These are phyloP conservation scores for Asbolus verrucosus DNA, from an alignment of 1,140 invertebrate species.

Conservation along the genomic window DNA sequence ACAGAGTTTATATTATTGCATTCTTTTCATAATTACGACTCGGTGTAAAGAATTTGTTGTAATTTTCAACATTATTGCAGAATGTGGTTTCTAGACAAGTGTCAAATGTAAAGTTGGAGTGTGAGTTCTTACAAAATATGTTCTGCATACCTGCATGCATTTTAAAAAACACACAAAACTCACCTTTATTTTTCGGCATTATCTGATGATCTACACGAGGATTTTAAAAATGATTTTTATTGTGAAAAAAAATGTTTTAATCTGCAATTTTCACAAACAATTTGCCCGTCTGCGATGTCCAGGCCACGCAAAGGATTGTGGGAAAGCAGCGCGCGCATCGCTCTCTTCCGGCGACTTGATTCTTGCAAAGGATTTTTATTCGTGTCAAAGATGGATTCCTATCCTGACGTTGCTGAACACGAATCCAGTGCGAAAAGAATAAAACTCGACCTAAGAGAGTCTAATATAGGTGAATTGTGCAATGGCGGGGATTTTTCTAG, in stretches of 20 bases:
- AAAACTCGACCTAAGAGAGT: conserved; percentile 60
- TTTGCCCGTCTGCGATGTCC: conserved; percentile 19
- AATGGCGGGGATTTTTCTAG: conserved; percentile 57
- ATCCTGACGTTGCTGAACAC: conserved; percentile 62
- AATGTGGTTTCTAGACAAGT: conserved; percentile 1
- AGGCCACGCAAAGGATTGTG: conserved; percentile 45
- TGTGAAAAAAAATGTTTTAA: not conserved
- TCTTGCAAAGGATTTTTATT: conserved; percentile 59
- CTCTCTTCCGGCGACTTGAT: conserved; percentile 49
- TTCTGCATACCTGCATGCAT: no score
- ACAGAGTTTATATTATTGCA: no score
- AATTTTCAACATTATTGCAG: no score
- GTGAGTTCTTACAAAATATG: no score
- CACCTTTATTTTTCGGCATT: conserved; percentile 65
- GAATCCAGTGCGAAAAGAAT: conserved; percentile 63
- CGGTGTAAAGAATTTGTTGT: no score
- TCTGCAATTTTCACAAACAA: conserved; percentile 13
- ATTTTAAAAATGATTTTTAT: not conserved
- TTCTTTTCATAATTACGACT: no score
- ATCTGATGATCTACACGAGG: not conserved
- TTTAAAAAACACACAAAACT: no score
- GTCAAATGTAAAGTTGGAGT: not conserved
- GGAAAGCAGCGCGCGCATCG: conserved; percentile 45
- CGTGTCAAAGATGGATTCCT: conserved; percentile 65
- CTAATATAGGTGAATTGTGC: conserved; percentile 60